Conservation (phyloP, 2,888 invertebrate species). For the Dugesia japonica region DNA sequence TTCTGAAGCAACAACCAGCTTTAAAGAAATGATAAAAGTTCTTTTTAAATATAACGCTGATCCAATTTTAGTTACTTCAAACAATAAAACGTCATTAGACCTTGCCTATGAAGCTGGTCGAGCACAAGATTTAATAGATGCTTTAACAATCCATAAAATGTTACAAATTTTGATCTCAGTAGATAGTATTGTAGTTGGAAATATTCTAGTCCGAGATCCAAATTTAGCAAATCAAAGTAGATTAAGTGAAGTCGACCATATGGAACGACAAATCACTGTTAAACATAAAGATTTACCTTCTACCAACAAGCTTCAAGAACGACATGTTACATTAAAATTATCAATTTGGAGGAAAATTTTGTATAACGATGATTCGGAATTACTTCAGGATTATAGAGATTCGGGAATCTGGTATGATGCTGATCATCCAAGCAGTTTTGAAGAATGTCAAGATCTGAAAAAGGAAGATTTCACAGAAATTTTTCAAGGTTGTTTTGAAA, state of each 20-base stretch:
- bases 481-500: constrained; percentile 29
- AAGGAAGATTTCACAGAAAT: neutral
- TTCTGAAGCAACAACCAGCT: neutral
- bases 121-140: constrained; percentile 21
- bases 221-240: neutral
- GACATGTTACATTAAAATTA: constrained; percentile 11
- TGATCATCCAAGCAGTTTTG: constrained; percentile 1
- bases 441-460: constrained; percentile 6
- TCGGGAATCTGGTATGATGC: constrained; percentile 20
- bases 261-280: neutral
- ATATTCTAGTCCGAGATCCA: neutral
- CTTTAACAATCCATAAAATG: constrained; percentile 17
- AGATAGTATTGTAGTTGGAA: constrained; percentile 1
- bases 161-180: constrained; percentile 22
- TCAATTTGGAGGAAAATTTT: constrained; percentile 29
- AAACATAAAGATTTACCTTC: neutral
- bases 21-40: constrained; percentile 6
- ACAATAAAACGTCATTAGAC: constrained; percentile 25
- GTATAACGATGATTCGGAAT: constrained; percentile 27
- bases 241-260: constrained; percentile 6
- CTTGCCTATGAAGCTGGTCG: constrained; percentile 30
- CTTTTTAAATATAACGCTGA: constrained; percentile 23
- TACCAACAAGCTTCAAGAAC: neutral
- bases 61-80: constrained; percentile 20
- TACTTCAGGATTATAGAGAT: constrained; percentile 6